phyloP scores from a whole-genome alignment of 2,888 invertebrate genomes.

The Bellardia pandia region DNA sequence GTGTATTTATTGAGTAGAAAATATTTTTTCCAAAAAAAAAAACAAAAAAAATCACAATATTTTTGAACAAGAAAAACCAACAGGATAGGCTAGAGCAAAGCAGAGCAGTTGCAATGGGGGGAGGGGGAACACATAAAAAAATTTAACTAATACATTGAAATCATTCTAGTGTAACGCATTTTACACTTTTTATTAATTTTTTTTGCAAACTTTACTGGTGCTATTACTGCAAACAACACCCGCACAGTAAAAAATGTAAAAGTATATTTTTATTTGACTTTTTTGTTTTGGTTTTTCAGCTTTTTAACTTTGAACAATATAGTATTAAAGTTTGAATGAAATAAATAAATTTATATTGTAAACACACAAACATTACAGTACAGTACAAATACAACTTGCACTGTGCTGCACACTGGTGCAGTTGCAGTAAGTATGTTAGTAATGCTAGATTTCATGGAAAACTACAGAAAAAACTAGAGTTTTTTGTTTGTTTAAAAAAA shows the following conservation, averaged over 20 bases:
- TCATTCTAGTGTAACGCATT: slow-evolving; percentile 66
- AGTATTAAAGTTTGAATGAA: not conserved
- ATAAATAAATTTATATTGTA: not conserved
- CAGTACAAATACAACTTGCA: too few relatives aligned
- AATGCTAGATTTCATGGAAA: not conserved
- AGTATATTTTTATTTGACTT: not conserved
- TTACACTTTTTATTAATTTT: slow-evolving; percentile 53
- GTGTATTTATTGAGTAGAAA: not conserved
- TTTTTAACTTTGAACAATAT: not conserved
- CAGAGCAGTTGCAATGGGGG: not conserved
- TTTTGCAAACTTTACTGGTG: slow-evolving; percentile 14
- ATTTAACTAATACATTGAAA: slow-evolving; percentile 56
- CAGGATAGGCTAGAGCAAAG: not conserved
- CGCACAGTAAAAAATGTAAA: not conserved
- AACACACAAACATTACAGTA: not conserved
- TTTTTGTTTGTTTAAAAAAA: not conserved
- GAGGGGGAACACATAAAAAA: not conserved
- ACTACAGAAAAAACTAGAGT: not conserved
- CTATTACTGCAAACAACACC: slow-evolving; percentile 2
- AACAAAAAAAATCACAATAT: not conserved
- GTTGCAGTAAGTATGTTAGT: slow-evolving; percentile 41
- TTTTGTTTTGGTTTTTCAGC: not conserved
- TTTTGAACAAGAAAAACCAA: not conserved
- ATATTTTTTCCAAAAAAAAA: not conserved
- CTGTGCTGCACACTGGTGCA: not conserved